These are phyloP conservation scores for Papilio glaucus DNA, from an alignment of 1,140 invertebrate species.

Conservation along the genomic window DNA sequence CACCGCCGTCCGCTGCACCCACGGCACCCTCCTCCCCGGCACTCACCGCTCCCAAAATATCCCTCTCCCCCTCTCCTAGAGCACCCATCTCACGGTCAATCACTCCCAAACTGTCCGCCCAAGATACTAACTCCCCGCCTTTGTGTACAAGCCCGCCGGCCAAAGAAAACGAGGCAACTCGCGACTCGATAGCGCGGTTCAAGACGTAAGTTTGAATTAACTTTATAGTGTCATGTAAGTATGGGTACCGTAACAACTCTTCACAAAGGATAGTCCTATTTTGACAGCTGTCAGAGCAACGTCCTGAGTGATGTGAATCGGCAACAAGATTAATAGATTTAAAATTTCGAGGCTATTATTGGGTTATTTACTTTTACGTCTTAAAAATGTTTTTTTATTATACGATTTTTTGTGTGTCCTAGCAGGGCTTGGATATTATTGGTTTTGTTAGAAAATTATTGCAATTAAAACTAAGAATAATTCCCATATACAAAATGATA, in stretches of 20 bases:
- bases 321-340: too few species aligned
- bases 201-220: conserved; percentile 74
- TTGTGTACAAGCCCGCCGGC: conserved; percentile 74
- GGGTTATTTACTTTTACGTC: too few species aligned
- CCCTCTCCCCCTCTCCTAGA: conserved; percentile 47
- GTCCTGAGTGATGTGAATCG: too few species aligned
- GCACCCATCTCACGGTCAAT: conserved; percentile 45
- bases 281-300: neutral
- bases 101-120: conserved; percentile 48
- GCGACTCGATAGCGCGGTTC: conserved; percentile 75
- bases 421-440: too few species aligned
- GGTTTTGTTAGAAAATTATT: neutral
- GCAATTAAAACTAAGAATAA: neutral
- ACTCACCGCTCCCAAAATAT: conserved; percentile 49
- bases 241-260: neutral
- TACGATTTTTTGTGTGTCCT: too few species aligned
- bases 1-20: conserved; percentile 61
- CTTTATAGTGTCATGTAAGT: neutral
- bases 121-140: conserved; percentile 69
- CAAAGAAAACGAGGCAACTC: conserved; percentile 67
- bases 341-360: too few species aligned
- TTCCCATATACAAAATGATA: neutral
- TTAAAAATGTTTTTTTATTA: too few species aligned
- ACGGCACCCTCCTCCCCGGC: conserved; percentile 47
- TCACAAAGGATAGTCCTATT: neutral